Conservation (phyloP, 1,140 invertebrate species). For the Halesus radiatus region DNA sequence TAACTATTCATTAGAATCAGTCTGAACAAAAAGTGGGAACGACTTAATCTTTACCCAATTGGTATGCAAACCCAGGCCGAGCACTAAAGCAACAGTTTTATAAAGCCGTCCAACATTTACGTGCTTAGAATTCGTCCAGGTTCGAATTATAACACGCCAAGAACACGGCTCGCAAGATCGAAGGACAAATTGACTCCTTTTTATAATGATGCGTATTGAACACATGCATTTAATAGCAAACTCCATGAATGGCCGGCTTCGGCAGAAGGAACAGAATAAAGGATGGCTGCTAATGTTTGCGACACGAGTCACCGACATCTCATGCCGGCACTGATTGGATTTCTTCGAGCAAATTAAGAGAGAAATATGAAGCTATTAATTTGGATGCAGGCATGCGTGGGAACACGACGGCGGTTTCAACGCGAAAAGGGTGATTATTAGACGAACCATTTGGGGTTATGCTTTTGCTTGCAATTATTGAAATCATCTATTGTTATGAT, state of each 20-base stretch:
- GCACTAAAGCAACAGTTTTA: conserved; percentile 34
- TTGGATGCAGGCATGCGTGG: conserved; percentile 27
- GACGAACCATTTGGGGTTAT: conserved; percentile 3
- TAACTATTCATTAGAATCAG: background rate
- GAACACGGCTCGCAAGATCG: background rate
- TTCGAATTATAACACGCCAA: conserved; percentile 16
- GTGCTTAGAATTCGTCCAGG: conserved; percentile 12
- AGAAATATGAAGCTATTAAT: conserved; percentile 25
- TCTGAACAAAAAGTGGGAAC: conserved; percentile 10
- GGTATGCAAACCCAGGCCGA: conserved; percentile 25
- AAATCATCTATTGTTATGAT: conserved; percentile 25
- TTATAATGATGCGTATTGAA: conserved; percentile 8
- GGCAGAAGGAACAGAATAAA: background rate
- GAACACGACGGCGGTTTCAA: conserved; percentile 6
- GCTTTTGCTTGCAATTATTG: background rate
- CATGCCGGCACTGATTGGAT: conserved; percentile 12
- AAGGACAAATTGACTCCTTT: conserved; percentile 17
- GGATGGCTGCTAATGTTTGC: background rate
- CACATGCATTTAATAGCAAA: background rate
- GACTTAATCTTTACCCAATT: conserved; percentile 24
- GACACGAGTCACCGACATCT: background rate
- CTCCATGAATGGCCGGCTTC: background rate
- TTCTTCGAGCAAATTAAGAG: conserved; percentile 21
- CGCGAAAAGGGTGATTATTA: conserved; percentile 28
- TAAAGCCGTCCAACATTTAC: conserved; percentile 31